These are phyloP conservation scores for Marmota flaviventris DNA, from an alignment of 2,113 vertebrate genomes.

Conservation along the genomic window DNA sequence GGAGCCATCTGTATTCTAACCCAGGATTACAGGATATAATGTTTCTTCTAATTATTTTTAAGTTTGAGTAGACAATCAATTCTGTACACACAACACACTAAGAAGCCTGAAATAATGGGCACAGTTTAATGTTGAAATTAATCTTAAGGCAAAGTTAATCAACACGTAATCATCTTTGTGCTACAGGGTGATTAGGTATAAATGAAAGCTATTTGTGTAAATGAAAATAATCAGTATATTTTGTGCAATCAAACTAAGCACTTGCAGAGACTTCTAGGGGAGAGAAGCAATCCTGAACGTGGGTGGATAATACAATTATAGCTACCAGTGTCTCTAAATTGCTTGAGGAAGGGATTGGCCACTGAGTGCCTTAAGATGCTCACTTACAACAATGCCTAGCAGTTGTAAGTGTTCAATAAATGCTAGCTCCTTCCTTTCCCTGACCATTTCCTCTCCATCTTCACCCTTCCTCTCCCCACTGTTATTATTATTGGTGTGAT, in stretches of 20 bases:
- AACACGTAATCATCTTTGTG: slow-evolving; percentile 75
- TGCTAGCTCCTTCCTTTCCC: not conserved
- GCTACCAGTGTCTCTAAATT: not conserved
- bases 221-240: slow-evolving; percentile 75
- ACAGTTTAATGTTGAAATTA: slow-evolving; percentile 70
- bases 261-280: not conserved
- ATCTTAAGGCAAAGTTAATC: slow-evolving; percentile 80
- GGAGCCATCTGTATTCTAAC: not conserved
- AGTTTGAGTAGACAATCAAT: slow-evolving; percentile 61
- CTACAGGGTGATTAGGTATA: slow-evolving; percentile 71
- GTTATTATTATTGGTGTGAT: not conserved
- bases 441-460: not conserved
- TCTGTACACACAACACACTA: slow-evolving; percentile 60
- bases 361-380: not conserved
- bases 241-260: slow-evolving; percentile 69
- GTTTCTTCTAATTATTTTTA: slow-evolving; percentile 72
- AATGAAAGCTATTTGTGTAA: slow-evolving; percentile 75
- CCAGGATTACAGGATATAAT: not conserved
- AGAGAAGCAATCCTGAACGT: not conserved
- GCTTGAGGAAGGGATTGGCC: not conserved
- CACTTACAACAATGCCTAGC: too few species aligned
- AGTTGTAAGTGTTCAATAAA: not conserved
- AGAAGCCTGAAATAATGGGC: slow-evolving; percentile 59
- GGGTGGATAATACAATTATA: not conserved
- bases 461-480: not conserved